phyloP scores from a whole-genome alignment of 1,140 invertebrate genomes.

The Drosophila parvula region DNA sequence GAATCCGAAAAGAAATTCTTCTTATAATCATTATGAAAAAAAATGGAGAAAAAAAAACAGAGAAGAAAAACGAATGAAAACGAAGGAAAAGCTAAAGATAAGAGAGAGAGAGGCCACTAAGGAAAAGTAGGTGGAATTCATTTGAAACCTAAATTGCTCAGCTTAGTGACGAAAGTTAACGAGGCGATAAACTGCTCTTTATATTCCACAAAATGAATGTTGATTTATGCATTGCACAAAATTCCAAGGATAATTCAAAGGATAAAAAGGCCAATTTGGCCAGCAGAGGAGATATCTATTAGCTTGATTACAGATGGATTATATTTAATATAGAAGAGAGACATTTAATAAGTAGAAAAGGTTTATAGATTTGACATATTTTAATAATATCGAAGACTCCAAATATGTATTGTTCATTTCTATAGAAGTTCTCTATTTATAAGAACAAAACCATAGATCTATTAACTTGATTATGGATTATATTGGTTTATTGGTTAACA shows the following conservation, averaged over 20 bases:
- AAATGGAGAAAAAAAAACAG: constrained; percentile 20
- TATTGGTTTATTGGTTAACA: too few relatives aligned
- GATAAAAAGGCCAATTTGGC: constrained; percentile 50
- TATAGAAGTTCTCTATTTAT: too few relatives aligned
- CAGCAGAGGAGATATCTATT: neutral
- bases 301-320: neutral
- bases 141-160: constrained; percentile 70
- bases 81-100: too few relatives aligned
- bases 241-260: constrained; percentile 47
- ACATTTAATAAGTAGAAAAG: neutral
- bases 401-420: too few relatives aligned
- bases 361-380: neutral
- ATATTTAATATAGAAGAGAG: neutral
- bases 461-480: too few relatives aligned
- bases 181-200: constrained; percentile 51
- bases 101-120: constrained; percentile 66
- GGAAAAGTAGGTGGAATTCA: constrained; percentile 77
- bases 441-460: too few relatives aligned
- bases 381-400: too few relatives aligned
- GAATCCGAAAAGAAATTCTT: constrained; percentile 49
- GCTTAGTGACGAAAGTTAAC: constrained; percentile 65
- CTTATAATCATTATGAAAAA: constrained; percentile 77
- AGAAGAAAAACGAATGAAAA: neutral
- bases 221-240: constrained; percentile 57
- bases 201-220: constrained; percentile 29